Evolutionary conservation across 2,888 invertebrate species (phyloP).

Genomic region (Stenodema calcarata): DNA sequence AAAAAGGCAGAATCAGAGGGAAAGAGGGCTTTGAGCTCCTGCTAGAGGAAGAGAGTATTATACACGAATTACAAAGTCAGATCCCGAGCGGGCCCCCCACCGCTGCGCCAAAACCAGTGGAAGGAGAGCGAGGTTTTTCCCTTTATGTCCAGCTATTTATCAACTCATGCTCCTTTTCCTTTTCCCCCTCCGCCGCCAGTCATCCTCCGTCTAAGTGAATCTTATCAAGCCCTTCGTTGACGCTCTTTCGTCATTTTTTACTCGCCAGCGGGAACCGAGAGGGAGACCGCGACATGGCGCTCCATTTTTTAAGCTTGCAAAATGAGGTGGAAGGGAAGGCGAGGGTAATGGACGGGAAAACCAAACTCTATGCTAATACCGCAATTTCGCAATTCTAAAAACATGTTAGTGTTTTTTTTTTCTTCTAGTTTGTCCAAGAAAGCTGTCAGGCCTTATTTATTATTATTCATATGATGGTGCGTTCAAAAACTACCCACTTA

Average conservation of each 20-base stretch:
- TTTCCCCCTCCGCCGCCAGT: not conserved
- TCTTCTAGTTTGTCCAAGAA: no score
- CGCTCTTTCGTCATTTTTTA: constrained; percentile 58
- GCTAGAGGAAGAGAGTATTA: constrained; percentile 45
- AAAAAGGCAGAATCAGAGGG: not conserved
- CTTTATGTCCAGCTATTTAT: constrained; percentile 59
- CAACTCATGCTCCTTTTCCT: constrained; percentile 50
- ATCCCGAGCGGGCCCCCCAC: constrained; percentile 8
- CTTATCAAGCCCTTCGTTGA: constrained; percentile 56
- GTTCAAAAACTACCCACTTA: no score
- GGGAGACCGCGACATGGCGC: constrained; percentile 50
- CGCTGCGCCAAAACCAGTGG: not conserved
- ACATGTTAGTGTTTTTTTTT: constrained; percentile 6
- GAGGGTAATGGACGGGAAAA: constrained; percentile 54
- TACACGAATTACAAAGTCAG: constrained; percentile 51
- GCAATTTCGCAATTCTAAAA: constrained; percentile 18
- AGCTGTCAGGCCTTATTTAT: no score
- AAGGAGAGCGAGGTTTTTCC: constrained; percentile 38
- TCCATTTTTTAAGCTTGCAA: constrained; percentile 58
- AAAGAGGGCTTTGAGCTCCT: not conserved
- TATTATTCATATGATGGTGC: no score
- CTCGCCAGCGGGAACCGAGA: constrained; percentile 1
- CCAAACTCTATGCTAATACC: constrained; percentile 48
- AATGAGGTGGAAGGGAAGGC: constrained; percentile 57
- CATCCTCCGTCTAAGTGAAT: constrained; percentile 56